Base-by-base conservation (phyloP, 1,140 invertebrate genomes). In the Maconellicoccus hirsutus region DNA sequence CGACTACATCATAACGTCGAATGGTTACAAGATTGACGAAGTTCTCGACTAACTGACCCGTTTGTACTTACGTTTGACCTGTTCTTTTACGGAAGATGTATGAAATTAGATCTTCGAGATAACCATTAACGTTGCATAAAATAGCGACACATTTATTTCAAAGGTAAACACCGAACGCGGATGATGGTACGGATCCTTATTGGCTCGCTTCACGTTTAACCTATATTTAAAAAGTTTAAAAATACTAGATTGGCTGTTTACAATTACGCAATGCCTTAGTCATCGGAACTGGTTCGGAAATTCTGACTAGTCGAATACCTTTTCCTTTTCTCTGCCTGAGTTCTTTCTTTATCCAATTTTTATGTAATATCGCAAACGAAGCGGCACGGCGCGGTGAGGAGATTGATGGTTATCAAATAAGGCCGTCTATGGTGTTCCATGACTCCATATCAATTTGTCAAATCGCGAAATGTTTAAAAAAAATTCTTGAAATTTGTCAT, bases 11-110 rank as follows among this genome's bases (percentile, higher is more conserved):
- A 52, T 52, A 16, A 52, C n/a, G n/a, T 16, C 16, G 42, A 38
- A 14, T 52, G 42, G 42, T 38, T 38, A 38, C 33, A 38, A 38
- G 33, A 38, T 38, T 38, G 33, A 61, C 59, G 16, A 61, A 61
- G 21, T 8, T 61, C 61, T 26, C 21, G 3, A 22, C 10, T 2
- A 66, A 66, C 25, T 66, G 61, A 66, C 61, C 61, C 61, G 61
- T 66, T 66, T 66, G 61, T 66, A 14, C 10, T 3, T 66, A 25
- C 16, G 25, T 66, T 66, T 66, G 61, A 23, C 61, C 61, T 25
- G 61, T 23, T 66, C 61, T 66, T 66, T 23, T 66, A 26, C 61
- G 61, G 61, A 66, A 66, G 61, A 66, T 66, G 61, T 25, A 8
- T 52, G 42, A 52, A 52, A 52, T 52, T 52, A 52, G 42, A 52